Conservation (phyloP, 2,797 vertebrate species). For the Esox masquinongy region DNA sequence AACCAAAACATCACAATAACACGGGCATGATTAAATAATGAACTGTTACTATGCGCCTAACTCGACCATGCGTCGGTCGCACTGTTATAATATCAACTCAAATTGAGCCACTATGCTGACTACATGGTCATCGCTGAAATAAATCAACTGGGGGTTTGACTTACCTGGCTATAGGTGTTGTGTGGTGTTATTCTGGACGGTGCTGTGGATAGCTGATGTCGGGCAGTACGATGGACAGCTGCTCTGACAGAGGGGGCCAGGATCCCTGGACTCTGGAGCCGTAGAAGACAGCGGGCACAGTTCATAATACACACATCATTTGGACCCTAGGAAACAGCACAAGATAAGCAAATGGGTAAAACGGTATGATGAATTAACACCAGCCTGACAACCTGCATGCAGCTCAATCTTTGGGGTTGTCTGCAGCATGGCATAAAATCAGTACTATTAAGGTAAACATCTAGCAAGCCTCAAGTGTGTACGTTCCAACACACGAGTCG, state of each 20-base stretch:
- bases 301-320: constrained; percentile 57
- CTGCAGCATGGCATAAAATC: neutral
- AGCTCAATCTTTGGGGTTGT: neutral
- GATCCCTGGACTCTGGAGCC: constrained; percentile 40
- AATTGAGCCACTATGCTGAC: neutral
- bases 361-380: neutral
- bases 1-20: too few relatives aligned
- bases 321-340: neutral
- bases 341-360: neutral
- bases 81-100: neutral
- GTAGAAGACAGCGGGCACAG: constrained; percentile 52
- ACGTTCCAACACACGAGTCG: neutral
- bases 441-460: neutral
- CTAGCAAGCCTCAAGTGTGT: neutral
- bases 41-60: too few relatives aligned
- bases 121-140: neutral
- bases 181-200: neutral
- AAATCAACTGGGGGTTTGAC: neutral
- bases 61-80: too few relatives aligned
- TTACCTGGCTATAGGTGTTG: constrained; percentile 50
- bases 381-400: neutral
- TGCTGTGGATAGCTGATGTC: constrained; percentile 12
- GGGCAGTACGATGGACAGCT: neutral
- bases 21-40: too few relatives aligned
- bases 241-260: constrained; percentile 20